Evolutionary conservation across 2,888 invertebrate genomes (phyloP).

Genomic region (Latrodectus hesperus): DNA sequence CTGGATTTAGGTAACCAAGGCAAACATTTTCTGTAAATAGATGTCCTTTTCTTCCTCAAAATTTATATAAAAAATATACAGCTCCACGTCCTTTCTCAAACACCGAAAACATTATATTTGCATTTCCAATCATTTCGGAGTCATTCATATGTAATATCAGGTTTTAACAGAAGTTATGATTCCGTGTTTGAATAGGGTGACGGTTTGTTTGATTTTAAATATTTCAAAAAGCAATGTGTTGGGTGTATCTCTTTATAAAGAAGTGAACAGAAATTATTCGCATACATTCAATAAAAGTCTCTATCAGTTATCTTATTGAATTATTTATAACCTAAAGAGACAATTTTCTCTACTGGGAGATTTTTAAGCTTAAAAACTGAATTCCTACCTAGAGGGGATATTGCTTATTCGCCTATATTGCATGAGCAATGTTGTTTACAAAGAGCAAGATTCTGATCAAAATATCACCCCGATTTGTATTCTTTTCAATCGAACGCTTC

Average conservation of each 20-base stretch:
- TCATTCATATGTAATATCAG: constrained; percentile 8
- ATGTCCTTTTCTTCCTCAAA: not conserved
- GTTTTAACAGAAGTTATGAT: constrained; percentile 35
- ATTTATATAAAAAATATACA: not conserved
- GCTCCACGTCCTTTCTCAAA: not conserved
- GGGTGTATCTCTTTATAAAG: not conserved
- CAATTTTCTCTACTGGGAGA: constrained; percentile 38
- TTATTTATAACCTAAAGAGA: constrained; percentile 54
- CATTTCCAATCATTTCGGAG: constrained; percentile 4
- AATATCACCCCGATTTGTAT: constrained; percentile 36
- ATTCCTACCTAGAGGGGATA: constrained; percentile 36
- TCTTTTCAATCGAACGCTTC: constrained; percentile 40
- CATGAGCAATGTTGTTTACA: constrained; percentile 33
- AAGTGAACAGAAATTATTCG: constrained; percentile 35
- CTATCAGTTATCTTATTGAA: constrained; percentile 55
- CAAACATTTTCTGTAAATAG: not conserved
- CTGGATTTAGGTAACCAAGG: no score
- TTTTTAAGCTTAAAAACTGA: constrained; percentile 28
- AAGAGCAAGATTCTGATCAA: constrained; percentile 50
- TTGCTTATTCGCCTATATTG: constrained; percentile 34
- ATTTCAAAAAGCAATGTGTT: constrained; percentile 24
- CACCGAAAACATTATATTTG: constrained; percentile 9
- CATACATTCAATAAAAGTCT: constrained; percentile 34
- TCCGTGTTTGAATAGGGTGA: constrained; percentile 17
- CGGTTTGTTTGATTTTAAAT: constrained; percentile 31